Percentiles rank a stretch among this genome's conserved stretches.
Evolutionary conservation across 1,140 invertebrate genomes (phyloP).

Genomic region (Plectrocnemia conspersa): DNA sequence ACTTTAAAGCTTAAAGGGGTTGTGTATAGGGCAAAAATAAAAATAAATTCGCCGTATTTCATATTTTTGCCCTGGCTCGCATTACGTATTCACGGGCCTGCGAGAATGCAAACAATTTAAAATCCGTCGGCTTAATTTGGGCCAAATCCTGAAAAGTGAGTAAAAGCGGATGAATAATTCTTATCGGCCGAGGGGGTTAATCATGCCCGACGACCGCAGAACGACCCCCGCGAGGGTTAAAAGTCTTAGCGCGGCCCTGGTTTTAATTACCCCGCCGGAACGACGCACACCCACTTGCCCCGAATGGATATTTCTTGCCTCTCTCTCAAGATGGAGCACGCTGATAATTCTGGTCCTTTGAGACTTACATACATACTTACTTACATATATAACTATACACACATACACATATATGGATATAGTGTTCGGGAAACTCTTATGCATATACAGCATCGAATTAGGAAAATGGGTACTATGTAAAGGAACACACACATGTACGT

Average conservation of each 20-base stretch:
- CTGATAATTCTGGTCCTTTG: not conserved
- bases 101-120: constrained; percentile 25
- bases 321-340: not conserved
- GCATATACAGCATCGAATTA: too few relatives aligned
- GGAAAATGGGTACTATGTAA: too few relatives aligned
- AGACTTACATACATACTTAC: too few relatives aligned
- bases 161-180: constrained; percentile 34
- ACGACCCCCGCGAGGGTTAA: constrained; percentile 34
- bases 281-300: constrained; percentile 12
- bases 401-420: too few relatives aligned
- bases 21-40: too few relatives aligned
- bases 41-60: not conserved
- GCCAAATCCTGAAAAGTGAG: constrained; percentile 34
- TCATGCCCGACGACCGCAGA: constrained; percentile 35
- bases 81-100: constrained; percentile 13
- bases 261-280: constrained; percentile 32
- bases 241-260: constrained; percentile 30
- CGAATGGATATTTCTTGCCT: constrained; percentile 17
- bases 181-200: constrained; percentile 33
- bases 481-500: too few relatives aligned
- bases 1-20: too few relatives aligned
- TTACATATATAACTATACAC: too few relatives aligned
- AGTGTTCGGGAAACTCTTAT: too few relatives aligned
- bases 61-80: too few relatives aligned
- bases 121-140: constrained; percentile 29